Conservation (phyloP, 1,140 invertebrate species). For the Tetramorium simillimum region DNA sequence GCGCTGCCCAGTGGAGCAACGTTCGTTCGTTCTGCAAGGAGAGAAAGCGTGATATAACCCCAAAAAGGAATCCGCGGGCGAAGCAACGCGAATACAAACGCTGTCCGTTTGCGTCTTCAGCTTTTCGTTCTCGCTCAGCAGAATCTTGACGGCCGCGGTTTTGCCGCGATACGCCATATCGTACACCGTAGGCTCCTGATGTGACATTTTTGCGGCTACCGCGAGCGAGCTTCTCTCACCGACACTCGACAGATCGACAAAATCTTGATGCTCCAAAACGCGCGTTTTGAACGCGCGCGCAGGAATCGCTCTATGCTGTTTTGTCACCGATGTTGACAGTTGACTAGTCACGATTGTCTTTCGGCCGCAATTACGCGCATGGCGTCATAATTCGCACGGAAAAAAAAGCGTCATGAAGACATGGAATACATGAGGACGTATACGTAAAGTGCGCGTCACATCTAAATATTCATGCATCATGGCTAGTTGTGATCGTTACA, state of each 20-base stretch:
- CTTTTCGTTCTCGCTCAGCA: conserved; percentile 73
- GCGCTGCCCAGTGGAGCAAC: conserved; percentile 89
- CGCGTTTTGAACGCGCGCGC: neutral
- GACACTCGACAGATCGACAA: neutral
- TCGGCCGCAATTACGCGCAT: neutral
- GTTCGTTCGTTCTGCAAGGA: conserved; percentile 85
- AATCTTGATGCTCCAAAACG: neutral
- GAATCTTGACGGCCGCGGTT: conserved; percentile 73
- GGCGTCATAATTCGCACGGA: neutral
- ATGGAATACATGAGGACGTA: neutral
- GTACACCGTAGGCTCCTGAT: conserved; percentile 30
- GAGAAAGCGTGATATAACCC: conserved; percentile 43
- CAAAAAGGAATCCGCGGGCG: neutral
- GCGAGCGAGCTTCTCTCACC: neutral
- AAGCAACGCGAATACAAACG: conserved; percentile 67
- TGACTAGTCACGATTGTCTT: neutral
- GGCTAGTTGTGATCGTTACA: neutral
- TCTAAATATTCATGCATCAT: neutral
- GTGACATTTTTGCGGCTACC: neutral
- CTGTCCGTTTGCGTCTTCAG: conserved; percentile 76
- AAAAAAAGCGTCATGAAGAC: neutral
- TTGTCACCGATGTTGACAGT: neutral
- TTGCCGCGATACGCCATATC: conserved; percentile 82
- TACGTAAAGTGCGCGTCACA: neutral
- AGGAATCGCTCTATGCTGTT: neutral